phyloP scores from a whole-genome alignment of 2,888 invertebrate genomes.

The Nipponacmea schrenckii region DNA sequence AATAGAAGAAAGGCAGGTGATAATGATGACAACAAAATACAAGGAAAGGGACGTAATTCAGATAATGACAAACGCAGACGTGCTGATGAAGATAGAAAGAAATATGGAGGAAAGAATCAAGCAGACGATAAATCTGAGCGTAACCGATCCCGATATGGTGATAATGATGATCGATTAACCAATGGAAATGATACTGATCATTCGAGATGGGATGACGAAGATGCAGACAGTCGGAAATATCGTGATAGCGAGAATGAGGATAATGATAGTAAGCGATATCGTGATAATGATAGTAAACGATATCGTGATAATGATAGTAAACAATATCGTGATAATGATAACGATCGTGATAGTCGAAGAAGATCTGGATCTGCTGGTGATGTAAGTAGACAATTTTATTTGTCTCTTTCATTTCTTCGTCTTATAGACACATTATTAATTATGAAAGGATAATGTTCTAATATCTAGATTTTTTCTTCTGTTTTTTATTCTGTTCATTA shows the following conservation, averaged over 20 bases:
- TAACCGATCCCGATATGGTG: slow-evolving; percentile 6
- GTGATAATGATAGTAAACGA: not conserved
- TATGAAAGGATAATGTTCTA: too few relatives aligned
- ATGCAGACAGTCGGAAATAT: not conserved
- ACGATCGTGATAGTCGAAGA: slow-evolving; percentile 6
- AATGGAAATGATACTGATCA: too few relatives aligned
- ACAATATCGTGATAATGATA: slow-evolving; percentile 7
- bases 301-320: slow-evolving; percentile 8
- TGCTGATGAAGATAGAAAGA: slow-evolving; percentile 11
- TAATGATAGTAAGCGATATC: not conserved
- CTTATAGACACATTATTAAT: too few relatives aligned
- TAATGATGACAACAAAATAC: not conserved
- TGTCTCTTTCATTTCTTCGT: too few relatives aligned
- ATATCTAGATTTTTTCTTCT: too few relatives aligned
- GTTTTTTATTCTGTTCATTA: too few relatives aligned
- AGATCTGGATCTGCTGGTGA: not conserved
- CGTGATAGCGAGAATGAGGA: slow-evolving; percentile 13
- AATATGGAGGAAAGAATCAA: slow-evolving; percentile 2
- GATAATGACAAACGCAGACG: not conserved
- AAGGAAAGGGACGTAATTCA: not conserved
- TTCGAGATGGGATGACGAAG: not conserved
- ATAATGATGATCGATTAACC: not conserved
- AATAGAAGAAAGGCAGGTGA: not conserved
- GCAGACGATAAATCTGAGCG: not conserved
- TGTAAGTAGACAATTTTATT: not conserved